Evolutionary conservation across 2,797 vertebrate species (phyloP).

Genomic region (Brachymystax lenok): DNA sequence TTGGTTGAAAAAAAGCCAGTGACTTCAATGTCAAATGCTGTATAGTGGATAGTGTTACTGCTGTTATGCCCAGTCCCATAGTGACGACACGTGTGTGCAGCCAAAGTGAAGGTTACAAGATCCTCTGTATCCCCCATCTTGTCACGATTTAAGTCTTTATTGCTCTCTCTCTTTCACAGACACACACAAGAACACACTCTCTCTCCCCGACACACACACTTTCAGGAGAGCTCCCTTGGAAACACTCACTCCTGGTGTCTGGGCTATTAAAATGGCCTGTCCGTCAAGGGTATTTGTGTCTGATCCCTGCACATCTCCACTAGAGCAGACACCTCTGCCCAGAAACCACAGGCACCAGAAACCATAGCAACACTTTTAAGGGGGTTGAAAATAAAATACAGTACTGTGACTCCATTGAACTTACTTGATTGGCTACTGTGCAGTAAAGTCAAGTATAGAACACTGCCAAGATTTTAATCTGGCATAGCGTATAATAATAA

Average conservation of each 20-base stretch:
- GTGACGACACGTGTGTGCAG: neutral
- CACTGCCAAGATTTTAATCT: no score
- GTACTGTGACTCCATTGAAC: no score
- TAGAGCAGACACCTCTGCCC: neutral
- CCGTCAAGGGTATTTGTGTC: neutral
- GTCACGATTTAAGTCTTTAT: neutral
- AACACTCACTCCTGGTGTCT: neutral
- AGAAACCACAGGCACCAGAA: neutral
- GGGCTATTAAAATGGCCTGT: neutral
- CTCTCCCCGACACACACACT: neutral
- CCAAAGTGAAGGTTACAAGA: slow-evolving; percentile 1
- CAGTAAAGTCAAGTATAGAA: no score
- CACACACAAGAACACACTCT: neutral
- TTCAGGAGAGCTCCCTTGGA: neutral
- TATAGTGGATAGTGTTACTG: neutral
- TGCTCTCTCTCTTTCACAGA: neutral
- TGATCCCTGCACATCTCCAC: neutral
- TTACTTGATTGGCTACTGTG: no score
- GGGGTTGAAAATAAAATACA: no score
- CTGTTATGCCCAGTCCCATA: neutral
- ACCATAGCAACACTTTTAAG: neutral
- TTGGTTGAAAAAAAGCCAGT: neutral
- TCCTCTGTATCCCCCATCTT: neutral
- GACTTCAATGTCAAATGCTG: neutral
- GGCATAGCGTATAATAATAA: no score